Percentiles rank a stretch among this genome's conserved stretches.
These are phyloP conservation scores for Mesocentrotus franciscanus DNA, from an alignment of 53 echinoderm and acorn worm species.

Conservation along the genomic window DNA sequence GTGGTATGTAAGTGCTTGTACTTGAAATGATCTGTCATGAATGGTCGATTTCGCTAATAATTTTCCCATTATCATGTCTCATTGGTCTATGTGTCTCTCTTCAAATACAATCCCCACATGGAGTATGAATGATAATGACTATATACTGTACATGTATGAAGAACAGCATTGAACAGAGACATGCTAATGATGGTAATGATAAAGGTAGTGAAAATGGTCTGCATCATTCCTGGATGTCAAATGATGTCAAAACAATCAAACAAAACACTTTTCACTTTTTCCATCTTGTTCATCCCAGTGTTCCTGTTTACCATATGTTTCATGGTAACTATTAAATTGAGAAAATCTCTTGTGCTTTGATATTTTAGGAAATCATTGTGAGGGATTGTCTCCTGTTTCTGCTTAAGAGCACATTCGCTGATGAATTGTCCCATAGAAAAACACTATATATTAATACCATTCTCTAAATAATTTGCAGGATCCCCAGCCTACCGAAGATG, in stretches of 20 bases:
- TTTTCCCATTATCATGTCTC: no score
- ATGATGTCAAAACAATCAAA: neutral
- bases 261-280: neutral
- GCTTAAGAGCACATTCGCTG: neutral
- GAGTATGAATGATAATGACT: no score
- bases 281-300: neutral
- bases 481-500: neutral
- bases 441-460: neutral
- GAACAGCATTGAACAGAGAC: no score
- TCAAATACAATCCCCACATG: no score
- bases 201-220: no score
- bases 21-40: neutral
- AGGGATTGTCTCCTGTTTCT: neutral
- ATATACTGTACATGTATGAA: no score
- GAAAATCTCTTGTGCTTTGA: neutral
- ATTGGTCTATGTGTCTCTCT: no score
- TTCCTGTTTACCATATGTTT: neutral
- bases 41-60: no score
- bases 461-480: neutral
- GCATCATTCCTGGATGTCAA: neutral
- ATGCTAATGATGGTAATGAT: no score
- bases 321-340: no score
- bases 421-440: neutral
- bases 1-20: neutral
- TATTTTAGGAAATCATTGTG: neutral